Conservation (phyloP, 30 jellyfish, hydroid and myxozoan species). For the Cassiopea andromeda region DNA sequence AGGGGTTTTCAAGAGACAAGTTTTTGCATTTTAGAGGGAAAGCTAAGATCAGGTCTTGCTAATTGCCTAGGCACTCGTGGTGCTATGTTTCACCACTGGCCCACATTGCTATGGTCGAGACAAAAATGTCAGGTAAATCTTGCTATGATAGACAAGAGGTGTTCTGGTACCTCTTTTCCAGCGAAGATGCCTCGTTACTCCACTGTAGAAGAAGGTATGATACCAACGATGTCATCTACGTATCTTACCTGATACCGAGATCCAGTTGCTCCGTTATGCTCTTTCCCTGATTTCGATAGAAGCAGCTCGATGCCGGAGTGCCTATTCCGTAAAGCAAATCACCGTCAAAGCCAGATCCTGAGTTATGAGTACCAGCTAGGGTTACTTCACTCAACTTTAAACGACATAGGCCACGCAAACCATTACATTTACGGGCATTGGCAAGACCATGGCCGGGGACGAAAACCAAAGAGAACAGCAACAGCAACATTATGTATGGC, state of each 20-base stretch:
- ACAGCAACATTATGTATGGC: not conserved
- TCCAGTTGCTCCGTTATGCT: conserved; percentile 56
- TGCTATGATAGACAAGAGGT: no score
- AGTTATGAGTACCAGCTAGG: conserved; percentile 85
- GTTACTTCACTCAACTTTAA: conserved; percentile 75
- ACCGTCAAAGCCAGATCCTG: conserved; percentile 92
- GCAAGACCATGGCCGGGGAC: not conserved
- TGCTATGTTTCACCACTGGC: no score
- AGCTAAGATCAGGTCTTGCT: no score
- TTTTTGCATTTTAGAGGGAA: no score
- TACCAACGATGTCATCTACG: not conserved
- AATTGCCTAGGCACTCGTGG: no score
- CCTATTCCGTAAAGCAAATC: conserved; percentile 63
- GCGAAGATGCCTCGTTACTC: no score
- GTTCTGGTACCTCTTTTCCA: no score
- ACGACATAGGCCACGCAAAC: conserved; percentile 78
- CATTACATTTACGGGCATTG: conserved; percentile 67
- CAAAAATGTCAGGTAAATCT: no score
- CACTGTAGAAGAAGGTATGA: not conserved
- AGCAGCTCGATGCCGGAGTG: conserved; percentile 74
- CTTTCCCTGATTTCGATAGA: conserved; percentile 67
- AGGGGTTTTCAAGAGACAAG: no score
- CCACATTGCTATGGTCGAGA: no score
- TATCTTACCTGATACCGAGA: conserved; percentile 56
- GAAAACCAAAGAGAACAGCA: not conserved